Base-by-base conservation (phyloP, 2,113 vertebrate genomes). In the Rhinogobius similis region DNA sequence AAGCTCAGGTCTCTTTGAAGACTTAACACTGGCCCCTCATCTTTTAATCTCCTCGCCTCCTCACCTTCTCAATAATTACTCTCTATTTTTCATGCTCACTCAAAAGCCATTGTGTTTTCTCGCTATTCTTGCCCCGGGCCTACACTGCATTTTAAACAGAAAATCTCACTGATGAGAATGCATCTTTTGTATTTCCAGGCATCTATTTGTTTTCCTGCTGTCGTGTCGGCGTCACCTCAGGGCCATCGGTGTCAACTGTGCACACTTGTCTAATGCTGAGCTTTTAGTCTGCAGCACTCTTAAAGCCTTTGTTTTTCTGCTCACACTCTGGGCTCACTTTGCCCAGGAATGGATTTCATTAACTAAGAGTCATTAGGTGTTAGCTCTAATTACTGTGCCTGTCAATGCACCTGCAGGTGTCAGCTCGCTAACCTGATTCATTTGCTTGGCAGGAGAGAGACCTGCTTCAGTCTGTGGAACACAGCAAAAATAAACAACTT, bases 291-390 rank as follows among this genome's bases (percentile, higher is more conserved):
- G 87, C 24, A 3, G 64, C 91, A 74, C 91, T 76, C 62, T 77
- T 62, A 41, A 56, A 12, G 52, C 67, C 32, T 67, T 23, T 65
- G 38, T 80, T 67, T 64, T 66, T 59, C 68, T 65, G 89, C 89
- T 90, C 89, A 91, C 92, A 86, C 92, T 94, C 92, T 91, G 92
- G 92, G 90, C 93, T 94, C 92, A 85, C 91, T 95, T 93, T 93
- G 93, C 90, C 91, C 93, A 92, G 90, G 92, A 96, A 93, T 93
- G 91, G 94, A 94, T 95, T 93, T 94, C 95, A 96, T 97, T 97
- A 98, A 94, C 93, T 92, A 94, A 95, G 94, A 96, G 95, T 96
- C 96, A 96, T 96, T 97, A 95, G 96, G 95, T 93, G 95, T 94
- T 95, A 93, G 94, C 94, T 94, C 94, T 97, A 97, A 98, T 98